phyloP scores from a whole-genome alignment of 1,140 invertebrate species.

The Drosophila nasuta region DNA sequence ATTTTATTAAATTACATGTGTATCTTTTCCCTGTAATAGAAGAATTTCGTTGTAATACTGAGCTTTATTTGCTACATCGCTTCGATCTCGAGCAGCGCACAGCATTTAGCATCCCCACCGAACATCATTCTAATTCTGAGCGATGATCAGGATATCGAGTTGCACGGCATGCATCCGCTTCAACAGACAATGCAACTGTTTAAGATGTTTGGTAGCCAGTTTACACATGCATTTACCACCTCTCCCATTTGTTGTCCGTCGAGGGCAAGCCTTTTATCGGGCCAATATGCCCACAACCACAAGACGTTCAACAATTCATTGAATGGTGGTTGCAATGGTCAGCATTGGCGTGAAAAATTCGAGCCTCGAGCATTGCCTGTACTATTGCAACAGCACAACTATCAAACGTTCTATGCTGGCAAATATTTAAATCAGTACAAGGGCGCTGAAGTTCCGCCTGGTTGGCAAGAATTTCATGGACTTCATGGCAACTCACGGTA shows the following conservation, averaged over 20 bases:
- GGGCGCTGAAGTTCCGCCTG: slow-evolving; percentile 89
- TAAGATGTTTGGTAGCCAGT: slow-evolving; percentile 88
- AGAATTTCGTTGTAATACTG: background rate
- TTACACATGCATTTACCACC: slow-evolving; percentile 91
- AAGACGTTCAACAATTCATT: slow-evolving; percentile 91
- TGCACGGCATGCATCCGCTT: slow-evolving; percentile 91
- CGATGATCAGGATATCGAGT: slow-evolving; percentile 93
- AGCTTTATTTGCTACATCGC: background rate
- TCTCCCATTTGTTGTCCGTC: slow-evolving; percentile 96
- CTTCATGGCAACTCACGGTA: slow-evolving; percentile 94
- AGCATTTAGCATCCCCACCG: slow-evolving; percentile 71
- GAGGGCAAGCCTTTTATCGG: slow-evolving; percentile 93
- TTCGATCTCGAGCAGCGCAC: background rate
- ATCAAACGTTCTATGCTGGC: slow-evolving; percentile 93
- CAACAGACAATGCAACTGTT: slow-evolving; percentile 88
- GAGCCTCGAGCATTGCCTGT: slow-evolving; percentile 90
- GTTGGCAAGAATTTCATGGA: slow-evolving; percentile 93
- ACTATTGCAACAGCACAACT: slow-evolving; percentile 88
- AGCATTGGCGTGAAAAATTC: slow-evolving; percentile 87
- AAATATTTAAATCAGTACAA: slow-evolving; percentile 95
- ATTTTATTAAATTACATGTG: too few relatives aligned
- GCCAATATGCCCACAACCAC: slow-evolving; percentile 94
- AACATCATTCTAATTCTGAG: slow-evolving; percentile 94
- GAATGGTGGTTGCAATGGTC: slow-evolving; percentile 90
- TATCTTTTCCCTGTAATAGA: too few relatives aligned